Evolutionary conservation across 92 coral and sea anemone species (phyloP), one percentile per base, ranked within the genome.

Genomic region (Muricea muricata): DNA sequence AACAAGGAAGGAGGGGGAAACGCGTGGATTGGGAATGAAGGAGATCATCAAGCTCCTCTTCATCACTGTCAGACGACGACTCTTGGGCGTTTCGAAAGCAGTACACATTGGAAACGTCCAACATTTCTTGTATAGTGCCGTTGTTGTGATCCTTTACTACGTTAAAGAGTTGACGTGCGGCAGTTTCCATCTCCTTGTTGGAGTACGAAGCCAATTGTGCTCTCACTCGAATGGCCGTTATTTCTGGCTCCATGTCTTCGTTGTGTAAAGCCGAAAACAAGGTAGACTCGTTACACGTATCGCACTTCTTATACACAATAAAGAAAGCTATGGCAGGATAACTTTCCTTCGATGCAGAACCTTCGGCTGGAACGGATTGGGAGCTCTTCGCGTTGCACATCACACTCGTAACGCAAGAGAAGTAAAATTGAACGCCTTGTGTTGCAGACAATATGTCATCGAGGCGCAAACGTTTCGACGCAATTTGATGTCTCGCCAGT

Each of bases 141-240:
- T 63, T 63, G 70, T 31, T 63, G 39, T 63, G 70, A 15, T 75
- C 81, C 31, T 75, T 75, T 8, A 75, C 56, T 13, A 47, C 68
- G 1, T 37, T 13, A 32, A 18, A 75, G 7, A 75, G 26, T 32
- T 75, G 67, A 6, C 81, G 35, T 12, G 67, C 56, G 13, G 70
- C 70, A 10, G 32, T n/a, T 31, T 32, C 11, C 24, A 3, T 55
- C 4, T 6, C 12, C 15, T 3, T 55, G 6, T 55, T 3, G 24
- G 4, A n/a, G n/a, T n/a, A n/a, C n/a, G n/a, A n/a, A n/a, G n/a
- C n/a, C 4, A 3, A n/a, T 55, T 55, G 4, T 6, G 65, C 12
- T 55, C 65, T 18, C 28, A 55, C 65, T 6, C 65, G 3, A n/a
- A 55, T 55, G 4, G 21, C 6, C 3, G 78, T 20, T 4, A 72